Base-by-base conservation (phyloP, 1,140 invertebrate genomes). In the Zaprionus capensis region DNA sequence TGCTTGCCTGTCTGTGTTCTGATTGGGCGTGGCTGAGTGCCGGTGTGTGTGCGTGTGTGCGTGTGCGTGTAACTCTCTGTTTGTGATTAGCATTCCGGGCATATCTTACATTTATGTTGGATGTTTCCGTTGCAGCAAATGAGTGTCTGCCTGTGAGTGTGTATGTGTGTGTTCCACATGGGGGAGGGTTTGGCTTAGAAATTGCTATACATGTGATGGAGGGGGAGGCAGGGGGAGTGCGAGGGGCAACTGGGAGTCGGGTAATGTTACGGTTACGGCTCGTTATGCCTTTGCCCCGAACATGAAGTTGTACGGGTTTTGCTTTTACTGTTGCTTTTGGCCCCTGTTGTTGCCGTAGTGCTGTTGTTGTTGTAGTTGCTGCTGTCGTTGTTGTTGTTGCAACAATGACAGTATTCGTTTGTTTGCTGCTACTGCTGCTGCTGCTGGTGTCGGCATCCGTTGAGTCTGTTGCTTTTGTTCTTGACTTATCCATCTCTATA, bases 111-210 rank as follows among this genome's bases (percentile, higher is more conserved):
- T 90, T 90, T 91, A 90, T 90, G 85, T 80, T 90, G 81, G 76
- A 91, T 90, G 85, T 85, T 90, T 90, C 85, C 85, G 85, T 90
- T 90, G 85, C 85, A 90, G 81, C 85, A 84, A 81, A 84, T 87
- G 46, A 20, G 46, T 24, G 46, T 22, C 20, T 51, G 44, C n/a
- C 6, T 20, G 9, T 20, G 9, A 1, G 17, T 49, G 5, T 20
- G 44, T 49, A 3, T 49, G 44, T 20, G 46, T 12, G 86, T 72
- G 66, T 72, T 66, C 61, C 55, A 57, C 62, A 61, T 61, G 65
- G 70, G 68, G 74, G n/a, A 46, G 41, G 41, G n/a, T 46, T 36
- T 49, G 51, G 31, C 9, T 20, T 22, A 46, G 49, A 53, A 53
- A 53, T 46, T 28, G 58, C 53, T 31, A 15, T 53, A 53, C 28